Conservation (phyloP, 2,888 invertebrate species). For the Spilarctia lutea region DNA sequence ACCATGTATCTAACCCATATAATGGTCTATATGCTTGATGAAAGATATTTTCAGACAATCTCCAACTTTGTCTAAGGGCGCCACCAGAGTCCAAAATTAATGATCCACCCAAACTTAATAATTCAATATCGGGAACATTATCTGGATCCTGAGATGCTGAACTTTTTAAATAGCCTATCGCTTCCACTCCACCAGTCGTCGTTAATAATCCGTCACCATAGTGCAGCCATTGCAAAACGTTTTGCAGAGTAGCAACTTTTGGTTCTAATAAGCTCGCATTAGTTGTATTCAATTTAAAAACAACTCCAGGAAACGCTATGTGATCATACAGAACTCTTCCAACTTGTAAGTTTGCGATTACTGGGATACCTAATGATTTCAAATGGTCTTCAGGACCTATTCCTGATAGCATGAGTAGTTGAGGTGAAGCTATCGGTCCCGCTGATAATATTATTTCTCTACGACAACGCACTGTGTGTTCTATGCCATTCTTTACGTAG, state of each 20-base stretch:
- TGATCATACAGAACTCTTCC: conserved; percentile 89
- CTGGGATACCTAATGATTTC: conserved; percentile 85
- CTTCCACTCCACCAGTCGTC: conserved; percentile 89
- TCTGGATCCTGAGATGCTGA: conserved; percentile 83
- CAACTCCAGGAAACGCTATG: conserved; percentile 83
- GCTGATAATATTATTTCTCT: conserved; percentile 95
- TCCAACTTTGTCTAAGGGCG: conserved; percentile 83
- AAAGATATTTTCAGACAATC: conserved; percentile 86
- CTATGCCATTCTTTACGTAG: conserved; percentile 85
- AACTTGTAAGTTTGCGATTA: conserved; percentile 88
- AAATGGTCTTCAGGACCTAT: conserved; percentile 87
- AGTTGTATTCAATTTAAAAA: conserved; percentile 77
- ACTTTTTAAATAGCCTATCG: conserved; percentile 88
- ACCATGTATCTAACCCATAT: conserved; percentile 86
- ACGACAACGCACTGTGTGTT: conserved; percentile 86
- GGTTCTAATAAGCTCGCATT: conserved; percentile 77
- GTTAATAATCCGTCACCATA: conserved; percentile 86
- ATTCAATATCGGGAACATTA: conserved; percentile 88
- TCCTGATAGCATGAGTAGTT: conserved; percentile 96
- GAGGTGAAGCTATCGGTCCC: conserved; percentile 95
- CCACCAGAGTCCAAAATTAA: conserved; percentile 87
- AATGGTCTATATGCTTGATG: conserved; percentile 85
- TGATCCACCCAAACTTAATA: conserved; percentile 88
- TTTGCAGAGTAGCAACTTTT: conserved; percentile 75
- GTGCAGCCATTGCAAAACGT: conserved; percentile 79